A percentile compares a stretch with the other conserved stretches of the same genome.
Conservation (phyloP, 2,797 vertebrate species). For the Chaetodon trifasciatus region DNA sequence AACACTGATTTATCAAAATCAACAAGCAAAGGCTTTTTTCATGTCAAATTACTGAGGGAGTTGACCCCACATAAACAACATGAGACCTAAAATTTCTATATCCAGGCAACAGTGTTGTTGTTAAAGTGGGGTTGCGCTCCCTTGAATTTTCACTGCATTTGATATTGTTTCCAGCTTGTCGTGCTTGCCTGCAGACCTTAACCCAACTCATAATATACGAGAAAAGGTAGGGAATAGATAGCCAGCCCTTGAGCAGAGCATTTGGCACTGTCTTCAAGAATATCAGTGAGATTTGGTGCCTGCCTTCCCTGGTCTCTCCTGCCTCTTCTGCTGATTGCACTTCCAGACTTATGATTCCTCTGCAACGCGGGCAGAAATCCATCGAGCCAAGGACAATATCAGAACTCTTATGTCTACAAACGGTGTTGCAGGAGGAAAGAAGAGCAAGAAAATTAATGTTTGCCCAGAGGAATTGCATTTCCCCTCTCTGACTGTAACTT, state of each 20-base stretch:
- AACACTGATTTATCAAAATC: background rate
- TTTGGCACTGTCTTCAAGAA: slow-evolving; percentile 48
- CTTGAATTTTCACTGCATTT: slow-evolving; percentile 1
- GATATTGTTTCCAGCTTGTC: slow-evolving; percentile 8
- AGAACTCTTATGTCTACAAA: slow-evolving; percentile 59
- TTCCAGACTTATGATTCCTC: slow-evolving; percentile 63
- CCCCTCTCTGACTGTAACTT: slow-evolving; percentile 38
- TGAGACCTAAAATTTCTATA: background rate
- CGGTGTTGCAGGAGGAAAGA: slow-evolving; percentile 38
- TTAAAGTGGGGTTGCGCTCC: background rate
- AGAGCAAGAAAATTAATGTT: slow-evolving; percentile 68
- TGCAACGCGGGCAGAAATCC: slow-evolving; percentile 60
- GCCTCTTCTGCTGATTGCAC: slow-evolving; percentile 53
- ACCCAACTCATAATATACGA: slow-evolving; percentile 9
- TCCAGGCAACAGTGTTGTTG: background rate
- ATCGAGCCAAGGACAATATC: slow-evolving; percentile 69
- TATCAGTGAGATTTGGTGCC: slow-evolving; percentile 51
- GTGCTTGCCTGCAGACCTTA: background rate
- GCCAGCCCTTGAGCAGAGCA: slow-evolving; percentile 41
- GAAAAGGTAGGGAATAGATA: slow-evolving; percentile 46
- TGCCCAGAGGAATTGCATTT: slow-evolving; percentile 61
- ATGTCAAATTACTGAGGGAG: background rate
- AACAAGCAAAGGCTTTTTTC: background rate
- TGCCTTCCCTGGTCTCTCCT: slow-evolving; percentile 29
- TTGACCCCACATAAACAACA: background rate